Evolutionary conservation across 2,113 vertebrate genomes (phyloP), one percentile per base, ranked within the genome.

Genomic region (Panthera leo): DNA sequence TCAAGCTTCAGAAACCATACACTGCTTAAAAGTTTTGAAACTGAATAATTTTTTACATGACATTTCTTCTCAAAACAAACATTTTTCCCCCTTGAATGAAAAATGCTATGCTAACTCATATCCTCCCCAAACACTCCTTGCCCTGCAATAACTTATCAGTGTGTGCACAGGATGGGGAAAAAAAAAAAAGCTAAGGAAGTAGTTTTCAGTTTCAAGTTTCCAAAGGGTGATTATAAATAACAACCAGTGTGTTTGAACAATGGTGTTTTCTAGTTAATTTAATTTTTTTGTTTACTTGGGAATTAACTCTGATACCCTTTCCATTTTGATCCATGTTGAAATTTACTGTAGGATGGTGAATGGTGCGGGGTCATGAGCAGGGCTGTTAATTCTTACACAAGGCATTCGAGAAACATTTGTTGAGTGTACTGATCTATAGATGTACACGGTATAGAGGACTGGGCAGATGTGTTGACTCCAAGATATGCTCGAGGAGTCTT

Each of bases 1-100:
- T 94, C n/a, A 85, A 96, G 58, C 31, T 96, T 85, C 68, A 80
- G 51, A 95, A 92, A 94, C 31, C 42, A 83, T 23, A 86, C 12
- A 79, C 10, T 31, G 29, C 76, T 89, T 89, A 92, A 83, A 97
- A 70, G 61, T 97, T 58, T 53, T 5, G 48, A 95, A 92, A 96
- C 80, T 91, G 27, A 87, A 51, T 89, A 97, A 98, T 95, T 97
- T 73, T 76, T 92, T 97, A 97, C 34, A 55, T 98, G 96, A 98
- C 95, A 97, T 97, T 98, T 98, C 92, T 97, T 98, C 88, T 94
- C 93, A 97, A 97, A 97, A 97, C 87, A 98, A 98, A 67, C 76
- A 85, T 75, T 90, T 92, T 94, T 92, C 75, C 51, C 23, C 51
- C 90, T 97, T 95, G 88, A 97, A 91, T 97, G 88, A 98, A 5